Conservation (phyloP, 2,797 vertebrate genomes). For the Tadarida brasiliensis region DNA sequence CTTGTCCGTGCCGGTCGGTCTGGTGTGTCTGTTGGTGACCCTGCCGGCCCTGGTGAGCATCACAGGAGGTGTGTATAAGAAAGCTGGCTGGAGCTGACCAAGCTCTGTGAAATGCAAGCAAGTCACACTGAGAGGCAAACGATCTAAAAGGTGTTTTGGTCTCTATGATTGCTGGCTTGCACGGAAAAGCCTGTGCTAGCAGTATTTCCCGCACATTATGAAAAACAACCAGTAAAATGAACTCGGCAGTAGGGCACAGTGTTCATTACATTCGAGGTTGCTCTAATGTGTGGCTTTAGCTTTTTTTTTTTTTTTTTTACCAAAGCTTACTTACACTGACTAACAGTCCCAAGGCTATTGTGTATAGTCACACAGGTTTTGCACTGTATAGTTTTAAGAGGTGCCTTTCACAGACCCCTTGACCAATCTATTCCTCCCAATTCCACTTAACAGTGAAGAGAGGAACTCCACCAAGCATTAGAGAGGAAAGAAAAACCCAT, state of each 20-base stretch:
- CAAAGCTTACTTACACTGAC: not conserved
- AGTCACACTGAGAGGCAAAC: not conserved
- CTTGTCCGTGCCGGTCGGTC: not conserved
- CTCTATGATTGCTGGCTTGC: not conserved
- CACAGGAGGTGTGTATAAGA: accelerated
- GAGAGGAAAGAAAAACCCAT: not conserved
- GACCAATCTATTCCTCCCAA: not conserved
- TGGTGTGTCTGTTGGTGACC: not conserved
- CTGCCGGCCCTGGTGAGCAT: not conserved
- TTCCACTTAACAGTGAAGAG: not conserved
- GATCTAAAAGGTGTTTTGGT: not conserved
- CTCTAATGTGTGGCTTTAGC: not conserved
- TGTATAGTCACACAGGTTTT: not conserved
- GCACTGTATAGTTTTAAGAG: not conserved
- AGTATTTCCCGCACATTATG: not conserved
- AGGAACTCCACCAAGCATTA: not conserved
- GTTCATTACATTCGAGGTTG: not conserved
- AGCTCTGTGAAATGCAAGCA: not conserved
- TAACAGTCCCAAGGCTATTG: not conserved
- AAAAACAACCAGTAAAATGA: not conserved
- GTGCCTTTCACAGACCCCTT: not conserved
- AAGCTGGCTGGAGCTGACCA: not conserved
- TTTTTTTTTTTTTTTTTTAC: slow-evolving; percentile 49
- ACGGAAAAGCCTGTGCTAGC: not conserved
- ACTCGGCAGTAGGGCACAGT: not conserved